phyloP scores from a whole-genome alignment of 2,113 vertebrate species.

The Phocoena phocoena region DNA sequence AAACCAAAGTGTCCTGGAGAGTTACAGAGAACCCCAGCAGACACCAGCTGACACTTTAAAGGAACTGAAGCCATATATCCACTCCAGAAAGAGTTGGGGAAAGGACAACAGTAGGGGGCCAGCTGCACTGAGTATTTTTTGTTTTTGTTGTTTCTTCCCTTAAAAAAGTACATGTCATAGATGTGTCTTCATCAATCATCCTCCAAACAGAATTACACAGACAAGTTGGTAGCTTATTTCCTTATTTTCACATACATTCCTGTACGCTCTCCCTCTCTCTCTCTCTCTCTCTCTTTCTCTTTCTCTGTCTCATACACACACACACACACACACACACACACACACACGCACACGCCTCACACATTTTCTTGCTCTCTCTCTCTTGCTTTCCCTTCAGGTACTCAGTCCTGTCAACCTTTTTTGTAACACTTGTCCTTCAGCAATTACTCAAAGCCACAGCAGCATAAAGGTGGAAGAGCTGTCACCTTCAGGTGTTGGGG shows the following conservation, averaged over 20 bases:
- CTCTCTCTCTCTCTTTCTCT: neutral
- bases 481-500: neutral
- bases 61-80: slow-evolving; percentile 57
- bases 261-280: neutral
- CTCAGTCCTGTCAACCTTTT: neutral
- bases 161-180: neutral
- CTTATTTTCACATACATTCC: slow-evolving; percentile 1
- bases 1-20: neutral
- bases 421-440: neutral
- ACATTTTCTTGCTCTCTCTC: neutral
- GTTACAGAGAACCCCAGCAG: slow-evolving; percentile 57
- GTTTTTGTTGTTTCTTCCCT: slow-evolving; percentile 59
- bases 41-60: slow-evolving; percentile 75
- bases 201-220: neutral
- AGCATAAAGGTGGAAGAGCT: neutral
- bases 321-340: neutral
- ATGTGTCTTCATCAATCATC: slow-evolving; percentile 48
- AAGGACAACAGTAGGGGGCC: slow-evolving; percentile 17
- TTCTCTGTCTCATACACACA: neutral
- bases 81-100: slow-evolving; percentile 42
- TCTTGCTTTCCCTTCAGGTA: neutral
- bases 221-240: neutral
- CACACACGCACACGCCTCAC: neutral
- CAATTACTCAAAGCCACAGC: neutral
- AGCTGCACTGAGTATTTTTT: slow-evolving; percentile 34